A percentile compares a stretch with the other conserved stretches of the same genome.
These are phyloP conservation scores for Rapana venosa DNA, from an alignment of 2,888 invertebrate genomes.

Conservation along the genomic window DNA sequence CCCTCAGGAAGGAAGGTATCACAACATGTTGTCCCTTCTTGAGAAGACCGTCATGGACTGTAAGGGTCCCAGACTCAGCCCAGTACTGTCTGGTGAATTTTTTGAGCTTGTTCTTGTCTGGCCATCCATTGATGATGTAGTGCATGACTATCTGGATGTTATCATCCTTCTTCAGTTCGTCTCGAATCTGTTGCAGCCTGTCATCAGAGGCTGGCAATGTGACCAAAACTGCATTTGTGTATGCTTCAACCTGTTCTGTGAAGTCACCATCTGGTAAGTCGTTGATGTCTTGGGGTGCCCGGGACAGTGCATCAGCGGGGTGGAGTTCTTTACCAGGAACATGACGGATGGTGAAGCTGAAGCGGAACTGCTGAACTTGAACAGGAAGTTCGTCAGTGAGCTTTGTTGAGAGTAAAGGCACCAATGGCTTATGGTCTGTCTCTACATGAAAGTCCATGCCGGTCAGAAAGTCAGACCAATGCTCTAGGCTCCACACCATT, in stretches of 20 bases:
- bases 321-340: neutral
- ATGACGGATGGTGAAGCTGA: neutral
- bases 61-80: neutral
- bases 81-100: neutral
- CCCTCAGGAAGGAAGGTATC: neutral
- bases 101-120: neutral
- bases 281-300: neutral
- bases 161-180: neutral
- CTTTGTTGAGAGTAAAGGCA: neutral
- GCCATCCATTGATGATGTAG: conserved; percentile 1
- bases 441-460: neutral
- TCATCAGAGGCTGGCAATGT: conserved; percentile 4
- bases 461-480: neutral
- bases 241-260: neutral
- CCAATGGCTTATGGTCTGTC: neutral
- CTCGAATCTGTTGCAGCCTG: conserved; percentile 1
- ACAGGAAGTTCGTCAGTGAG: neutral
- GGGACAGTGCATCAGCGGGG: neutral
- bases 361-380: neutral
- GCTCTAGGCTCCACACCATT: neutral
- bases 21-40: neutral
- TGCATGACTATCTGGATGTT: neutral
- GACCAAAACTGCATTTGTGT: neutral
- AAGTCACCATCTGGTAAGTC: conserved; percentile 7
- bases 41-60: neutral